A percentile compares a stretch with the other conserved stretches of the same genome.
These are phyloP conservation scores for Hylaeus anthracinus DNA, from an alignment of 1,140 invertebrate species.

Conservation along the genomic window DNA sequence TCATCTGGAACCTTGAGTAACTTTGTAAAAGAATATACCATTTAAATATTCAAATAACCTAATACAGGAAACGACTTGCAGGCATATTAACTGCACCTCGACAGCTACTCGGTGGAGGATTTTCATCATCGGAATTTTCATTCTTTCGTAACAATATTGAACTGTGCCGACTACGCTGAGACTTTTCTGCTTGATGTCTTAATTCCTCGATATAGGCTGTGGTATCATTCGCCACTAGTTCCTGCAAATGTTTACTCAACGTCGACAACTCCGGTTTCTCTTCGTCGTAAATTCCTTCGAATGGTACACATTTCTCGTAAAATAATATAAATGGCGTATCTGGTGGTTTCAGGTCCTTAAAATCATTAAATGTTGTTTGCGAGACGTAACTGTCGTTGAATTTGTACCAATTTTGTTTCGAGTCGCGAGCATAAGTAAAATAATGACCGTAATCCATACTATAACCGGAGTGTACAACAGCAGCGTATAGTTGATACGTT, in stretches of 20 bases:
- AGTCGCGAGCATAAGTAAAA: conserved; percentile 89
- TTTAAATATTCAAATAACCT: conserved; percentile 19
- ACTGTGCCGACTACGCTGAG: conserved; percentile 43
- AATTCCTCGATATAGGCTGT: conserved; percentile 66
- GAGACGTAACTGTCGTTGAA: conserved; percentile 90
- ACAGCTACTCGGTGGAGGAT: conserved; percentile 74
- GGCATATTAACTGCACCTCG: conserved; percentile 66
- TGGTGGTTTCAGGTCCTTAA: conserved; percentile 85
- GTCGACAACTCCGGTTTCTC: conserved; percentile 71
- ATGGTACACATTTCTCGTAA: conserved; percentile 80
- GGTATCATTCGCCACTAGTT: conserved; percentile 78
- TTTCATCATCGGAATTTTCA: conserved; percentile 74
- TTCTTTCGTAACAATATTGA: conserved; percentile 45
- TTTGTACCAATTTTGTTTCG: conserved; percentile 87
- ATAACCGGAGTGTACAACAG: conserved; percentile 91
- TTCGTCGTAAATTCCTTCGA: conserved; percentile 63
- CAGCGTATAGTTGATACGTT: conserved; percentile 88
- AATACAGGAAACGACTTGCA: conserved; percentile 65
- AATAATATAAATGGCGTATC: conserved; percentile 93
- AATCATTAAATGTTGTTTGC: conserved; percentile 82
- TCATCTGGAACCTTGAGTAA: conserved; percentile 17
- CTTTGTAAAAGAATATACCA: conserved; percentile 32
- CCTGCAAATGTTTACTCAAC: conserved; percentile 78
- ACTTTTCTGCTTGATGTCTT: conserved; percentile 68
- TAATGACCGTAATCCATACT: conserved; percentile 93